Conservation (phyloP, 2,113 vertebrate genomes). For the Mus musculus region DNA sequence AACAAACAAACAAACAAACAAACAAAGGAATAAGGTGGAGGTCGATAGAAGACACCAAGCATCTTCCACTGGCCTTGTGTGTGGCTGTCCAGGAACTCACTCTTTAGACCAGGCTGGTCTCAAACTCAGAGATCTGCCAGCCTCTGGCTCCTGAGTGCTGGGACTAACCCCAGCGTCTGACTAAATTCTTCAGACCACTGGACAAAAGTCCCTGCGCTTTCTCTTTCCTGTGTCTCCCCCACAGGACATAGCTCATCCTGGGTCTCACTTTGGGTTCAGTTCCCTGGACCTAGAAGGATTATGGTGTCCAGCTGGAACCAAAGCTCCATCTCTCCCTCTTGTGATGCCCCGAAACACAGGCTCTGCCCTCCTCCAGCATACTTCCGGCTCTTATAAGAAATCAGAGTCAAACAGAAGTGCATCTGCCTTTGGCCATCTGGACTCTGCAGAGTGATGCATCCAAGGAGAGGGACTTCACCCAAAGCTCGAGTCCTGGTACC, state of each 20-base stretch:
- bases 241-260: neutral
- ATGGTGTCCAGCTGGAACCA: neutral
- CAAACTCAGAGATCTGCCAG: neutral
- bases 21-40: neutral
- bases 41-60: neutral
- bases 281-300: neutral
- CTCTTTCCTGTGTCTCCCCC: neutral
- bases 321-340: neutral
- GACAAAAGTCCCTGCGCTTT: neutral
- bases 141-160: neutral
- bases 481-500: neutral
- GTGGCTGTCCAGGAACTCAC: neutral
- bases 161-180: neutral
- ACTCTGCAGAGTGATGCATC: neutral
- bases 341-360: fast-evolving
- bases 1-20: too few species aligned
- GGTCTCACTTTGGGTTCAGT: neutral
- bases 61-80: neutral
- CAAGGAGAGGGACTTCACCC: neutral
- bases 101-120: neutral
- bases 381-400: neutral
- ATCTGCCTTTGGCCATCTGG: neutral
- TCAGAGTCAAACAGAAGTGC: neutral
- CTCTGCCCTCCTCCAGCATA: neutral
- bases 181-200: neutral